Evolutionary conservation across 2,888 invertebrate species (phyloP).

Genomic region (Oligia fasciuncula): DNA sequence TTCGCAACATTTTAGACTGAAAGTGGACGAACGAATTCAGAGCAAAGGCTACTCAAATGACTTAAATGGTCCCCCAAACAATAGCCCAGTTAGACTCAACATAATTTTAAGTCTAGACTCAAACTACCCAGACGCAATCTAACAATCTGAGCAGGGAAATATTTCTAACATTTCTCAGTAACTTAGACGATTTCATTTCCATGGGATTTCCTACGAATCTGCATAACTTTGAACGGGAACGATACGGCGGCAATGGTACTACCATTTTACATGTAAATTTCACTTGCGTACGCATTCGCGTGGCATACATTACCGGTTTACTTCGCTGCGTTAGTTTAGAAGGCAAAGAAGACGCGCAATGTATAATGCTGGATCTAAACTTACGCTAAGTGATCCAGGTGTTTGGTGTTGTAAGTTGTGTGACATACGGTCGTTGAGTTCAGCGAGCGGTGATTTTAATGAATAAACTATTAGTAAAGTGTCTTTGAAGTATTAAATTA

Average conservation of each 20-base stretch:
- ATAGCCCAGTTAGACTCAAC: constrained; percentile 29
- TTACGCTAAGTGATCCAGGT: constrained; percentile 65
- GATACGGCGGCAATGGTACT: constrained; percentile 54
- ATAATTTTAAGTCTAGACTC: constrained; percentile 40
- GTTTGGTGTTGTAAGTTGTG: constrained; percentile 52
- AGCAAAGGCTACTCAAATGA: background rate
- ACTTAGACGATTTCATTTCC: constrained; percentile 74
- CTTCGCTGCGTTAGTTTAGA: constrained; percentile 42
- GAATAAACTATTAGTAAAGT: background rate
- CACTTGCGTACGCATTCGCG: constrained; percentile 59
- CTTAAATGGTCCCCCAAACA: constrained; percentile 28
- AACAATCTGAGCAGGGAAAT: constrained; percentile 57
- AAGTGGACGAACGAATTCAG: background rate
- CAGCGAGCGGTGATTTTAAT: background rate
- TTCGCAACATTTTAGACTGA: constrained; percentile 8
- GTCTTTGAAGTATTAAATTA: background rate
- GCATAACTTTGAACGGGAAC: constrained; percentile 70
- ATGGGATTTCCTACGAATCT: constrained; percentile 74
- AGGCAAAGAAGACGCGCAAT: constrained; percentile 55
- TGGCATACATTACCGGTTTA: constrained; percentile 67
- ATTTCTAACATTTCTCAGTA: constrained; percentile 65
- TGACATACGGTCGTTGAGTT: constrained; percentile 38
- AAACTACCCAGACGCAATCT: constrained; percentile 54
- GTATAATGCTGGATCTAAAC: constrained; percentile 59
- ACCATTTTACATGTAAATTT: constrained; percentile 73